Evolutionary conservation across 2,113 vertebrate species (phyloP).

Genomic region (Dryoscopus gambensis): DNA sequence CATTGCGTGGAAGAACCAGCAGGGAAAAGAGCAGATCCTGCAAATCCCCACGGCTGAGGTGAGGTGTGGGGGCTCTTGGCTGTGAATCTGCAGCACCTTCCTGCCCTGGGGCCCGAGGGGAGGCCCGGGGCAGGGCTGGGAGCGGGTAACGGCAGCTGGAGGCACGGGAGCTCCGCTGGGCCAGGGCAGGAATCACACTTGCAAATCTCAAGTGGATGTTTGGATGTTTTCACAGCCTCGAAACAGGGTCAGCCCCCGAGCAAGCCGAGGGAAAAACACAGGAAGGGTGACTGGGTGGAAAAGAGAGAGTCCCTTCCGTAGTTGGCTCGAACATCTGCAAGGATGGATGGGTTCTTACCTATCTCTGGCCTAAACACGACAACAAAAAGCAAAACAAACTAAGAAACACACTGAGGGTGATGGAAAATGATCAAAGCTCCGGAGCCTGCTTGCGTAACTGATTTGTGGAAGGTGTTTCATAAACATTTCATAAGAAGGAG

Average conservation of each 20-base stretch:
- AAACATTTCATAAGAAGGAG: conserved; percentile 83
- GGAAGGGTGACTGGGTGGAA: conserved; percentile 13
- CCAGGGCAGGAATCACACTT: background rate
- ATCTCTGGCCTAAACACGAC: conserved; percentile 1
- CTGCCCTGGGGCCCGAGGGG: background rate
- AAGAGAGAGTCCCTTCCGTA: background rate
- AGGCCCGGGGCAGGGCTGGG: background rate
- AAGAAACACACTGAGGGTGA: conserved; percentile 67
- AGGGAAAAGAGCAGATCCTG: background rate
- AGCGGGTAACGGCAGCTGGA: conserved; percentile 27
- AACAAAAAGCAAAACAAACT: conserved; percentile 68
- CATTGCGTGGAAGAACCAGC: accelerated
- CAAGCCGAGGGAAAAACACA: background rate
- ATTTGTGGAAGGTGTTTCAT: conserved; percentile 83
- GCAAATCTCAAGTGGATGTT: conserved; percentile 55
- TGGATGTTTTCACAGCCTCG: conserved; percentile 57
- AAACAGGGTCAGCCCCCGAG: conserved; percentile 43
- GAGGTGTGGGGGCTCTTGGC: background rate
- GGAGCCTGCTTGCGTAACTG: conserved; percentile 73
- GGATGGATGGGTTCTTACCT: conserved; percentile 36
- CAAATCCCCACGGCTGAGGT: background rate
- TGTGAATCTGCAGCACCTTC: background rate
- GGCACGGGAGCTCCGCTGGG: background rate
- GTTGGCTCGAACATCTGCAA: background rate
- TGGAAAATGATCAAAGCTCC: conserved; percentile 79